These are phyloP conservation scores for Mantis religiosa DNA, from an alignment of 2,888 invertebrate species.

Conservation along the genomic window DNA sequence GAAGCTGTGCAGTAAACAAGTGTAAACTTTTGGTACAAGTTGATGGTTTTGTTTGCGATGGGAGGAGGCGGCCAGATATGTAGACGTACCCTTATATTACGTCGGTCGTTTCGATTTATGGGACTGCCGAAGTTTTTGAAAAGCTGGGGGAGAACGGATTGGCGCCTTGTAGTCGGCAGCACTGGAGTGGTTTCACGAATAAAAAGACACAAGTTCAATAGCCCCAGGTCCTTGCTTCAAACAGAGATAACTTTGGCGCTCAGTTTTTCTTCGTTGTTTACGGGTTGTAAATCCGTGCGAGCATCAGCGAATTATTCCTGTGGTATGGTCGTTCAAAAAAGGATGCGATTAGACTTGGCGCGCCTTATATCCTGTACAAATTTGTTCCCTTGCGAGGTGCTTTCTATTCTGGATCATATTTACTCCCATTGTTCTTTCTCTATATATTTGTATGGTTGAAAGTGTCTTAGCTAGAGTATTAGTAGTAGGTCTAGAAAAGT, in stretches of 20 bases:
- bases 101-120: constrained; percentile 4
- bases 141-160: not conserved
- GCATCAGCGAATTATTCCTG: not conserved
- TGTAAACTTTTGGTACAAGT: not conserved
- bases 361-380: too few relatives aligned
- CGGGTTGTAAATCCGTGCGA: not conserved
- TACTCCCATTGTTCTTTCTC: too few relatives aligned
- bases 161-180: not conserved
- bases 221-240: not conserved
- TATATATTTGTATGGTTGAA: too few relatives aligned
- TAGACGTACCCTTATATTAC: not conserved
- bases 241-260: not conserved
- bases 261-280: not conserved
- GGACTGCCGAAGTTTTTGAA: not conserved
- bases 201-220: not conserved
- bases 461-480: too few relatives aligned
- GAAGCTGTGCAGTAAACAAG: not conserved
- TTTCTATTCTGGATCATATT: too few relatives aligned
- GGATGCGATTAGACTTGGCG: too few relatives aligned
- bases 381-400: too few relatives aligned
- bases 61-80: not conserved
- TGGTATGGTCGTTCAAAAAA: too few relatives aligned
- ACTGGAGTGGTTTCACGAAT: not conserved
- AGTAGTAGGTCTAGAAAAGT: too few relatives aligned
- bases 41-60: not conserved